These are phyloP conservation scores for Cheilosia scutellata DNA, from an alignment of 2,888 invertebrate species.

Conservation along the genomic window DNA sequence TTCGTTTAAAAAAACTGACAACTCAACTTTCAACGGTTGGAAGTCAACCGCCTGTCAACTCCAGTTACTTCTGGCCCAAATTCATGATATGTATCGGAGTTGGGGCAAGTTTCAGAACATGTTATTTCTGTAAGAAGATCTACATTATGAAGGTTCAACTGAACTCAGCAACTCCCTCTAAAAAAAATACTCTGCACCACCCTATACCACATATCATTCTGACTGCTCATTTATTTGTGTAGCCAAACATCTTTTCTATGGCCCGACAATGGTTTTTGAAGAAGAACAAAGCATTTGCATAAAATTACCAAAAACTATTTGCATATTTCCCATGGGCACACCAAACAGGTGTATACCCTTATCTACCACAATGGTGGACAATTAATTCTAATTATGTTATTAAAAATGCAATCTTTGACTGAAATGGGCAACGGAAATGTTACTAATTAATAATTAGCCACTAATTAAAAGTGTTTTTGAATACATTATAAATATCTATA, in stretches of 20 bases:
- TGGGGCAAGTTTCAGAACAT: no score
- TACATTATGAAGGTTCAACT: no score
- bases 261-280: conserved; percentile 2
- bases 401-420: conserved; percentile 69
- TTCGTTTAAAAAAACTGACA: no score
- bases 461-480: conserved; percentile 71
- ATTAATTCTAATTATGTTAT: conserved; percentile 73
- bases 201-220: neutral
- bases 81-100: no score
- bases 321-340: conserved; percentile 41
- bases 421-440: conserved; percentile 65
- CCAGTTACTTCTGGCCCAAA: no score
- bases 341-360: neutral
- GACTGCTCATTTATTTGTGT: neutral
- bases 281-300: conserved; percentile 28
- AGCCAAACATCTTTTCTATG: conserved; percentile 4
- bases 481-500: conserved; percentile 34
- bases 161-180: no score
- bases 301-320: conserved; percentile 43
- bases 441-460: conserved; percentile 71
- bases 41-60: no score
- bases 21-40: no score
- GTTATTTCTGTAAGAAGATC: no score
- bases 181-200: neutral
- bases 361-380: conserved; percentile 5